Conservation (phyloP, 2,888 invertebrate species). For the Apodemia duryi region DNA sequence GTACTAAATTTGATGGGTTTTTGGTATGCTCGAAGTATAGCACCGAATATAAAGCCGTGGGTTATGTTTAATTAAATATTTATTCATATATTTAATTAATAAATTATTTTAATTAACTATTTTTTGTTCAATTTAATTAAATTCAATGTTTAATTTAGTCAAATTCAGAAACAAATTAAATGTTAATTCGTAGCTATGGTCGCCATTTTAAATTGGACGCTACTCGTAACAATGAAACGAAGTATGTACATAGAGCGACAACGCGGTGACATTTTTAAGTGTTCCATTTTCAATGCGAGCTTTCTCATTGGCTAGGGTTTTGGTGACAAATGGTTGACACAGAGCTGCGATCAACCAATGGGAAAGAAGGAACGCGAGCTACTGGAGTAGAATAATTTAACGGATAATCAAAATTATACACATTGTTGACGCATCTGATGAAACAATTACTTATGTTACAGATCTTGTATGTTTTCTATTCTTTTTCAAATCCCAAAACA, state of each 20-base stretch:
- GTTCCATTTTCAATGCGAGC: constrained; percentile 52
- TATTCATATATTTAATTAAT: no score
- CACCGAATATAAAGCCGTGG: constrained; percentile 9
- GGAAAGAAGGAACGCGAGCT: constrained; percentile 34
- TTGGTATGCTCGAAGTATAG: neutral
- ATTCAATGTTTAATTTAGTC: no score
- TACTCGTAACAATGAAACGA: constrained; percentile 33
- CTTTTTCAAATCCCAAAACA: no score
- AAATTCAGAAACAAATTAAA: no score
- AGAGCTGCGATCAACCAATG: constrained; percentile 52
- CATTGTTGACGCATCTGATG: constrained; percentile 4
- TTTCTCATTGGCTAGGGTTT: constrained; percentile 56
- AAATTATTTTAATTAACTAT: no score
- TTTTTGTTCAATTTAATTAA: no score
- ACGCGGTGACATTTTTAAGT: constrained; percentile 58
- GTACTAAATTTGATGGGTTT: neutral
- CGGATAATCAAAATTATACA: constrained; percentile 36
- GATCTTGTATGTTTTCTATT: no score
- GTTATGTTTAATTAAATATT: constrained; percentile 64
- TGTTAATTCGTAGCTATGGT: neutral
- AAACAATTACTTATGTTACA: no score
- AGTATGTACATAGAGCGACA: constrained; percentile 46
- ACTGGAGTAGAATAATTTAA: constrained; percentile 41
- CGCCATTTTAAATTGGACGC: constrained; percentile 27
- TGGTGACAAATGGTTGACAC: constrained; percentile 79